These are phyloP conservation scores for Lepidurus arcticus DNA, from an alignment of 1,140 invertebrate species.

Conservation along the genomic window DNA sequence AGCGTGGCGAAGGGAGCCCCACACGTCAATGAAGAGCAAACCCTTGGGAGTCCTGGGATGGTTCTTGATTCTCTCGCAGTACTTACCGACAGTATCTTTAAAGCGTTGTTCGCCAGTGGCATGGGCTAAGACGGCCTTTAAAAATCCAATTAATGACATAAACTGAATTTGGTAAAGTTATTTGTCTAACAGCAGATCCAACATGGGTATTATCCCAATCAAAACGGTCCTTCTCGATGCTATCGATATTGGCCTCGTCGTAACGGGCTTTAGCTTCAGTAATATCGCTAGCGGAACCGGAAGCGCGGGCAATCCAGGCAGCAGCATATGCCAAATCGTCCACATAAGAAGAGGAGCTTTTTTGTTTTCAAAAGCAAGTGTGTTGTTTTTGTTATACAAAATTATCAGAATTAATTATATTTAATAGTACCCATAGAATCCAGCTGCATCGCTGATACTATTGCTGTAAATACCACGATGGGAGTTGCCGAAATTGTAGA, in stretches of 20 bases:
- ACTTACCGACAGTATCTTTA: conserved; percentile 47
- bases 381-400: not conserved
- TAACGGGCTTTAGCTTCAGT: conserved; percentile 51
- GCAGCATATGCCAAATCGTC: conserved; percentile 60
- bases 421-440: conserved; percentile 47
- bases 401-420: not conserved
- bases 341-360: conserved; percentile 52
- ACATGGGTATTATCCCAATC: conserved; percentile 57
- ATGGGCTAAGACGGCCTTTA: conserved; percentile 49
- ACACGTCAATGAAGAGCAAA: conserved; percentile 53
- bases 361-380: not conserved
- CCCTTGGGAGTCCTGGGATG: conserved; percentile 53
- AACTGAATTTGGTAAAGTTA: not conserved
- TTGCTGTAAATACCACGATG: conserved; percentile 54
- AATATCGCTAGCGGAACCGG: conserved; percentile 51
- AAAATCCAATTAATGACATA: conserved; percentile 18
- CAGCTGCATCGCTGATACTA: conserved; percentile 50
- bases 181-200: conserved; percentile 50
- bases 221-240: conserved; percentile 43
- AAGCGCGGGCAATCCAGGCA: conserved; percentile 57
- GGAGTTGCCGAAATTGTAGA: conserved; percentile 56
- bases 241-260: conserved; percentile 49
- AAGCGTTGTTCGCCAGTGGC: conserved; percentile 45
- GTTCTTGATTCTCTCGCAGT: conserved; percentile 50
- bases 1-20: conserved; percentile 54